These are phyloP conservation scores for Scaeva pyrastri DNA, from an alignment of 2,888 invertebrate species.

Conservation along the genomic window DNA sequence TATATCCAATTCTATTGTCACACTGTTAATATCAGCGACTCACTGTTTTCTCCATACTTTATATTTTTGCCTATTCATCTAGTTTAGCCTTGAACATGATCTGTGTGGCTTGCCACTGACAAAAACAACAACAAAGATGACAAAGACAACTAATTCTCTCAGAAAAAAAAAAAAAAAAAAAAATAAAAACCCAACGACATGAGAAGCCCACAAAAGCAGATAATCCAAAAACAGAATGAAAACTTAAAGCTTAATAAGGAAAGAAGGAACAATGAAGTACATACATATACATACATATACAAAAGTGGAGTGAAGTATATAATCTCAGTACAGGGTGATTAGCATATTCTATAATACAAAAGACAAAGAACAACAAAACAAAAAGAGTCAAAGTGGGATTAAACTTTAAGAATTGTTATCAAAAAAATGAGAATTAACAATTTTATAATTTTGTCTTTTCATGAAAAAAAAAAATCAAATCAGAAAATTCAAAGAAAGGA, in stretches of 20 bases:
- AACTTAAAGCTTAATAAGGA: not conserved
- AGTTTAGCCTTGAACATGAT: slow-evolving; percentile 67
- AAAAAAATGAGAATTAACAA: no score
- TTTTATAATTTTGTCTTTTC: no score
- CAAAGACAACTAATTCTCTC: not conserved
- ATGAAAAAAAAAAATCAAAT: no score
- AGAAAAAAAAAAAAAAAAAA: no score
- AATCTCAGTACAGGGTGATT: slow-evolving; percentile 11
- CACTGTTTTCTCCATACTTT: not conserved
- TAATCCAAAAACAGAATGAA: slow-evolving; percentile 25
- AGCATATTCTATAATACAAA: no score
- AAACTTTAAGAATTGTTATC: no score
- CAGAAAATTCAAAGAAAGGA: no score
- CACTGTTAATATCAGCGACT: slow-evolving; percentile 19
- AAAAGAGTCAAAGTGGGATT: no score
- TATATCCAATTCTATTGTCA: slow-evolving; percentile 42
- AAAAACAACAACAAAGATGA: not conserved
- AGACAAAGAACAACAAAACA: no score
- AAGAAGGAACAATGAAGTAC: no score
- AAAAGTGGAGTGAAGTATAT: slow-evolving; percentile 7
- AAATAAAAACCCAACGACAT: slow-evolving; percentile 7
- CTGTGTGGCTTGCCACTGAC: slow-evolving; percentile 21
- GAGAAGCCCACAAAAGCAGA: slow-evolving; percentile 12
- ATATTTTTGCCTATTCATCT: slow-evolving; percentile 20
- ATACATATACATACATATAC: no score